Conservation (phyloP, 2,797 vertebrate species). For the Thunnus albacares region DNA sequence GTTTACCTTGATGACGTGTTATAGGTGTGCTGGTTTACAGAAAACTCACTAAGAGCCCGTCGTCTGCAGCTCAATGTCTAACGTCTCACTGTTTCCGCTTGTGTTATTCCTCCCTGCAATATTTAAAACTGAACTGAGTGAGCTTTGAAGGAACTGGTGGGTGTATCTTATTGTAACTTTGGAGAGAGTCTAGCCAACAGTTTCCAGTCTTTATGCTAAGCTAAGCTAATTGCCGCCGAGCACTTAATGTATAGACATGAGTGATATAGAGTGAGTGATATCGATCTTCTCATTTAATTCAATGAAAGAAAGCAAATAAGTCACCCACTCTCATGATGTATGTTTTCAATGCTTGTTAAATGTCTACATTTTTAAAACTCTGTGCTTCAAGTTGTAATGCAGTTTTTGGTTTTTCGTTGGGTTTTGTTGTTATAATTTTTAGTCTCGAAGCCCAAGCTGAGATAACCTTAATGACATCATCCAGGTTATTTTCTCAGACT, state of each 20-base stretch:
- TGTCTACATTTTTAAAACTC: background rate
- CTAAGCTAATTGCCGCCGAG: background rate
- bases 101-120: background rate
- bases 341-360: background rate
- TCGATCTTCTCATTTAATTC: background rate
- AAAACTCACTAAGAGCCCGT: too few relatives aligned
- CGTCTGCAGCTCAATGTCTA: too few relatives aligned
- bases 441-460: background rate
- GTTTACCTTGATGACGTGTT: too few relatives aligned
- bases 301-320: background rate
- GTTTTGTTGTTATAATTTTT: background rate
- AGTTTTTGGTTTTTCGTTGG: background rate
- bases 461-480: background rate
- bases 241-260: background rate
- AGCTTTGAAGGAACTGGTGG: background rate
- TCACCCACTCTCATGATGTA: too few relatives aligned
- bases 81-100: background rate
- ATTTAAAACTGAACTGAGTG: background rate
- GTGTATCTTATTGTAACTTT: background rate
- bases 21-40: too few relatives aligned
- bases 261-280: background rate
- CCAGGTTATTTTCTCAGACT: background rate
- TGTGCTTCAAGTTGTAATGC: background rate
- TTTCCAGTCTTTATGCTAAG: background rate
- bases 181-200: background rate